These are phyloP conservation scores for Bucorvus abyssinicus DNA, from an alignment of 2,797 vertebrate genomes.

Conservation along the genomic window DNA sequence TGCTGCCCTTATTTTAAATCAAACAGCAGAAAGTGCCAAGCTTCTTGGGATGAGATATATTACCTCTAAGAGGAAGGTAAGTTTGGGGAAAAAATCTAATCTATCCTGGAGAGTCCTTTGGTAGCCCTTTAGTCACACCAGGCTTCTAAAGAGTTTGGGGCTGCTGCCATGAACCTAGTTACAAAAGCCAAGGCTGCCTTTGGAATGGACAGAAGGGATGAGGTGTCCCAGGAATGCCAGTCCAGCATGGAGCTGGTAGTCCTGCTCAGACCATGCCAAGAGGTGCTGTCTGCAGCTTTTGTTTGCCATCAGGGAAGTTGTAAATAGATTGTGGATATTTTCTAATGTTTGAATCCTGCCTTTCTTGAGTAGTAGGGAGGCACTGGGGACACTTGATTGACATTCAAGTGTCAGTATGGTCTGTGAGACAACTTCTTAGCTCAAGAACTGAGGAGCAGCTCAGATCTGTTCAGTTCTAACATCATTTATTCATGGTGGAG, in stretches of 20 bases:
- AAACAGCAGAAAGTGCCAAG: slow-evolving; percentile 47
- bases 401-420: not conserved
- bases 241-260: not conserved
- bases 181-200: not conserved
- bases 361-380: not conserved
- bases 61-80: not conserved
- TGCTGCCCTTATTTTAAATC: slow-evolving; percentile 67
- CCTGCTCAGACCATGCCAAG: not conserved
- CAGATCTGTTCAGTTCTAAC: not conserved
- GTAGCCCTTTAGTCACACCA: not conserved
- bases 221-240: not conserved
- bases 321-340: not conserved
- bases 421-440: too few species aligned
- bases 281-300: not conserved
- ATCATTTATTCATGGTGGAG: slow-evolving; percentile 78
- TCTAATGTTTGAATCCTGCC: not conserved
- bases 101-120: not conserved
- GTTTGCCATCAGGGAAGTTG: not conserved
- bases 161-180: not conserved
- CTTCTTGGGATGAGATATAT: slow-evolving; percentile 48
- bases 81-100: not conserved
- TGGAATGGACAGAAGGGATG: not conserved
- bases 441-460: too few species aligned
- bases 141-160: not conserved
- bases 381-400: not conserved